phyloP scores from a whole-genome alignment of 2,888 invertebrate species.

The Eurois occulta region DNA sequence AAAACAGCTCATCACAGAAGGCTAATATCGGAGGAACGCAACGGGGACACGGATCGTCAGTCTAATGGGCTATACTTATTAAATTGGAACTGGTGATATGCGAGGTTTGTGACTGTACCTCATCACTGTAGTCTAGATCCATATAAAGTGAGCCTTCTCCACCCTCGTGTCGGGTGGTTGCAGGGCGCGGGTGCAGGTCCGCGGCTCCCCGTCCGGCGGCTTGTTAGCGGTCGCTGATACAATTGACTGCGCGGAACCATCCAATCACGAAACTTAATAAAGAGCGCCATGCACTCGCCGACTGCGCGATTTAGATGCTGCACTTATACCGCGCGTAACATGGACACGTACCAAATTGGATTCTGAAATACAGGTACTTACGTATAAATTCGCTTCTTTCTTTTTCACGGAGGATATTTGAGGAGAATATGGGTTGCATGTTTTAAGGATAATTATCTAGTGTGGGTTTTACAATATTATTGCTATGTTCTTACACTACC shows the following conservation, averaged over 20 bases:
- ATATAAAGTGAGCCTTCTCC: not conserved
- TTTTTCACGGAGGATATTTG: constrained; percentile 6
- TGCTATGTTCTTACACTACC: not conserved
- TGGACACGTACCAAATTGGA: constrained; percentile 24
- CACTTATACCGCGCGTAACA: constrained; percentile 7
- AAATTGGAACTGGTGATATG: not conserved
- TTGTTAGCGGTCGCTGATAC: constrained; percentile 49
- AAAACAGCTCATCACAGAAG: not conserved
- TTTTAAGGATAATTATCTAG: not conserved
- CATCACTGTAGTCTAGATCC: not conserved
- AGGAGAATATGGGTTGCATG: not conserved
- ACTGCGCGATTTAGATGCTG: constrained; percentile 30
- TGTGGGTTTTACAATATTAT: not conserved
- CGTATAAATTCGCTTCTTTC: not conserved
- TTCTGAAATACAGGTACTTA: constrained; percentile 4
- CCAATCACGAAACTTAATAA: constrained; percentile 43
- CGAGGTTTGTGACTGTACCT: not conserved
- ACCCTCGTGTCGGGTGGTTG: not conserved
- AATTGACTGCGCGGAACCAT: constrained; percentile 32
- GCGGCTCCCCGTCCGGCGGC: not conserved
- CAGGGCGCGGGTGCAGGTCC: not conserved
- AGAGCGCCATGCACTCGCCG: constrained; percentile 34
- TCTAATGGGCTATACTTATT: not conserved
- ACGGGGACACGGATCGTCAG: not conserved
- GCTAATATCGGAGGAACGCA: not conserved